Percentiles rank a stretch among this genome's conserved stretches.
These are phyloP conservation scores for Bubo bubo DNA, from an alignment of 2,113 vertebrate genomes.

Conservation along the genomic window DNA sequence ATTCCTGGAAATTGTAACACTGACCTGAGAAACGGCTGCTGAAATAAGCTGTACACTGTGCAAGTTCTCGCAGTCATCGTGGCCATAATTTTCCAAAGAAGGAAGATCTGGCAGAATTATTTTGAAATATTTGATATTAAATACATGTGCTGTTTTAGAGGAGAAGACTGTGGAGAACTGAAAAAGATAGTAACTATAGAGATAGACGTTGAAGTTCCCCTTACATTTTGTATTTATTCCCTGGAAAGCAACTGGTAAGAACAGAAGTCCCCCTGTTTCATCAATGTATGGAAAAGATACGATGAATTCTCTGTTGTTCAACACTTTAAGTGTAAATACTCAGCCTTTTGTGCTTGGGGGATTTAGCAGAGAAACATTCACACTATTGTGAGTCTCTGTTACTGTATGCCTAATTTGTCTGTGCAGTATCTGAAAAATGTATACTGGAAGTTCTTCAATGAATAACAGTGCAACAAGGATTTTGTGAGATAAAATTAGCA, in stretches of 20 bases:
- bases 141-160: not conserved
- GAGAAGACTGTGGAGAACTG: not conserved
- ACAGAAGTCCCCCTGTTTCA: not conserved
- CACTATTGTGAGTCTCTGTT: not conserved
- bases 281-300: not conserved
- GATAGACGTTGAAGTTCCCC: not conserved
- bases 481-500: not conserved
- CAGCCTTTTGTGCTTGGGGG: not conserved
- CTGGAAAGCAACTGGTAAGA: not conserved
- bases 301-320: not conserved
- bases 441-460: not conserved
- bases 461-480: not conserved
- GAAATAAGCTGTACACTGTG: conserved; percentile 33
- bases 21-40: not conserved
- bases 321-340: not conserved
- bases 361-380: not conserved
- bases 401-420: not conserved
- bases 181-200: not conserved
- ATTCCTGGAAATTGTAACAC: conserved; percentile 37
- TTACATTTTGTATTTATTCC: not conserved
- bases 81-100: not conserved
- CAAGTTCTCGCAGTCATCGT: not conserved
- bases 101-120: not conserved
- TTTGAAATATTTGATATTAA: not conserved
- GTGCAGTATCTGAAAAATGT: not conserved